A percentile compares a stretch with the other conserved stretches of the same genome.
Conservation (phyloP, 1,140 invertebrate genomes). For the Orchestia grillus region DNA sequence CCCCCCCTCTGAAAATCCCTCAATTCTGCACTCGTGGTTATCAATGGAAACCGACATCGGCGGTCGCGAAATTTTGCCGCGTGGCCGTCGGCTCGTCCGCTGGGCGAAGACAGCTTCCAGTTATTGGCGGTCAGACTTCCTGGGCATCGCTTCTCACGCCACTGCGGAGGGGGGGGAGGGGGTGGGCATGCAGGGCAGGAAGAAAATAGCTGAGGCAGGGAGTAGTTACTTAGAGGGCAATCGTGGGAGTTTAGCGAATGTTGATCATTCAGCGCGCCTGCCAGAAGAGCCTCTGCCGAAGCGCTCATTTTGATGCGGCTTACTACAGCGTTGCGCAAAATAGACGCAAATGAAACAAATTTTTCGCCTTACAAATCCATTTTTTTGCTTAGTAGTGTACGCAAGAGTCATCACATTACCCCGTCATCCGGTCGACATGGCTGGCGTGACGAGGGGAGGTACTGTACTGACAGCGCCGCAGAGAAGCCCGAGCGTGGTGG, state of each 20-base stretch:
- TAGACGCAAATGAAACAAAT: not conserved
- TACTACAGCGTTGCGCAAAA: not conserved
- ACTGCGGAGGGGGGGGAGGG: not conserved
- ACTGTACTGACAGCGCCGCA: too few relatives aligned
- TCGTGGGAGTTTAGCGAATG: not conserved
- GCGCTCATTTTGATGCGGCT: not conserved
- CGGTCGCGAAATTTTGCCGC: too few relatives aligned
- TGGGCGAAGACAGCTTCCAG: not conserved
- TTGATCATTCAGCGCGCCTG: not conserved
- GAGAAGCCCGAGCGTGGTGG: too few relatives aligned
- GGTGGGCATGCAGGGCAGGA: too few relatives aligned
- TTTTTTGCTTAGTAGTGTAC: too few relatives aligned
- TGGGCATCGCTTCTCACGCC: not conserved
- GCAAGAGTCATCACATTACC: too few relatives aligned
- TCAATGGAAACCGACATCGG: not conserved
- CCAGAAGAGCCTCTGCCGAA: not conserved
- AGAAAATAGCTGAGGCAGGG: not conserved
- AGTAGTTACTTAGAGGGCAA: not conserved
- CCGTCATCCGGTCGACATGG: too few relatives aligned
- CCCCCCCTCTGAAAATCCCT: not conserved
- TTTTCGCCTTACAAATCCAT: too few relatives aligned
- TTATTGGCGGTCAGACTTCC: not conserved
- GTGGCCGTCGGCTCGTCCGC: not conserved
- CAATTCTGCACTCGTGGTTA: not conserved
- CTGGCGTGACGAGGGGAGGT: too few relatives aligned